Percentiles rank a stretch among this genome's conserved stretches.
phyloP scores from a whole-genome alignment of 2,113 vertebrate species.

The Pimephales promelas region DNA sequence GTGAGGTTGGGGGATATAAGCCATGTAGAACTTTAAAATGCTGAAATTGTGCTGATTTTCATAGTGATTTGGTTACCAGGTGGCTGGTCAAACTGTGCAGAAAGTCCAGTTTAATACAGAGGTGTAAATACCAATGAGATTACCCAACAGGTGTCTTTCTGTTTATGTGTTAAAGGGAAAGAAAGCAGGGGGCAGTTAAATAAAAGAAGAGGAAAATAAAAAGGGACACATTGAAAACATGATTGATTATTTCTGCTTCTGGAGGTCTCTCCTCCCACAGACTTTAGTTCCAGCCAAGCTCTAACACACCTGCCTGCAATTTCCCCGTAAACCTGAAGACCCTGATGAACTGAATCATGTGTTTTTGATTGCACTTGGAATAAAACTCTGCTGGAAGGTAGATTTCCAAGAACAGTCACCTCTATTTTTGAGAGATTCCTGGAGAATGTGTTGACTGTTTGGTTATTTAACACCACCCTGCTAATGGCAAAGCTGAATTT shows the following conservation, averaged over 20 bases:
- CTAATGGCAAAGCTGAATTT: background rate
- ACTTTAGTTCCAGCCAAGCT: constrained; percentile 12
- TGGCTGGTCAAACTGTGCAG: constrained; percentile 47
- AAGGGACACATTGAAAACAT: background rate
- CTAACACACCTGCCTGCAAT: constrained; percentile 15
- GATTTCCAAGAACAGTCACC: constrained; percentile 26
- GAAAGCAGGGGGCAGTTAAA: background rate
- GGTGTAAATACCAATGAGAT: constrained; percentile 48
- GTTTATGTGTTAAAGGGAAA: background rate
- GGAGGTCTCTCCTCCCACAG: background rate
- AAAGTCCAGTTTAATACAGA: constrained; percentile 46
- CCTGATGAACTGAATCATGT: constrained; percentile 14
- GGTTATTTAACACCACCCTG: background rate
- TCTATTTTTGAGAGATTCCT: background rate
- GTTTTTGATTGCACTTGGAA: constrained; percentile 8
- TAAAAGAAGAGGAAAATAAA: background rate
- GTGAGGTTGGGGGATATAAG: background rate
- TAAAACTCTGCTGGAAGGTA: background rate
- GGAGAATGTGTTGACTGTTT: constrained; percentile 19
- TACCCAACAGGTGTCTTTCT: constrained; percentile 28
- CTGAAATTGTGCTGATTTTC: constrained; percentile 48
- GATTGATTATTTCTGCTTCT: constrained; percentile 22
- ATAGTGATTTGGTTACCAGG: constrained; percentile 25
- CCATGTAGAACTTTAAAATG: background rate
- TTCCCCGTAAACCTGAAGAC: background rate